Percentiles rank a stretch among this genome's conserved stretches.
These are phyloP conservation scores for Gadus macrocephalus DNA, from an alignment of 2,113 vertebrate species.

Conservation along the genomic window DNA sequence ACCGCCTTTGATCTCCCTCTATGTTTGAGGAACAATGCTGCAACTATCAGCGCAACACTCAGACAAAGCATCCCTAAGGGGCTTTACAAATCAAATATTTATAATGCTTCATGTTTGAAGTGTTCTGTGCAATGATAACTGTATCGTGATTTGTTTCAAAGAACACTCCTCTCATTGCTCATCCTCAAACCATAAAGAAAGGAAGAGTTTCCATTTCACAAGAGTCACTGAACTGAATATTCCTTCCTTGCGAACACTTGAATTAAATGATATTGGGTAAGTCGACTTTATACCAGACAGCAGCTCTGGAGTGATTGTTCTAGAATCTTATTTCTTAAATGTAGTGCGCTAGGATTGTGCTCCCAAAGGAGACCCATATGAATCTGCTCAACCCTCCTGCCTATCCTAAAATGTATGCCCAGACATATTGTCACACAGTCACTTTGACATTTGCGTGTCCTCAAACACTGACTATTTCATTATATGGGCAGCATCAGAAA, in stretches of 20 bases:
- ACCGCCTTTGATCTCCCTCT: slow-evolving; percentile 26
- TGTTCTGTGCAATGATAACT: slow-evolving; percentile 26
- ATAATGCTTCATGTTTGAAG: slow-evolving; percentile 47
- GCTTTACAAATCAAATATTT: slow-evolving; percentile 57
- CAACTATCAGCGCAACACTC: slow-evolving; percentile 7
- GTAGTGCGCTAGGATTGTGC: too few species aligned
- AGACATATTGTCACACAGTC: slow-evolving; percentile 6
- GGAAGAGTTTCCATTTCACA: too few species aligned
- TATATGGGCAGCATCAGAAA: slow-evolving; percentile 46
- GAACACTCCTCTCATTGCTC: too few species aligned
- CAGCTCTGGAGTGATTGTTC: too few species aligned
- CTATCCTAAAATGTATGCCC: background rate
- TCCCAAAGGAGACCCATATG: too few species aligned
- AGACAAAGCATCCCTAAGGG: slow-evolving; percentile 35
- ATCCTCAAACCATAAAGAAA: too few species aligned
- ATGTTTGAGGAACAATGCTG: slow-evolving; percentile 40
- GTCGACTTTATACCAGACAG: too few species aligned
- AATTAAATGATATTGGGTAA: too few species aligned
- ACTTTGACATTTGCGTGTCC: slow-evolving; percentile 41
- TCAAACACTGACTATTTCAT: slow-evolving; percentile 29
- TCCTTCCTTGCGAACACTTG: too few species aligned
- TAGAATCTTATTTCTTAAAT: too few species aligned
- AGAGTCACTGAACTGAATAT: too few species aligned
- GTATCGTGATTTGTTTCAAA: slow-evolving; percentile 2
- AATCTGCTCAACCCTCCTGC: too few species aligned